Percentiles rank a stretch among this genome's conserved stretches.
Evolutionary conservation across 2,113 vertebrate genomes (phyloP).

Genomic region (Lonchura striata): DNA sequence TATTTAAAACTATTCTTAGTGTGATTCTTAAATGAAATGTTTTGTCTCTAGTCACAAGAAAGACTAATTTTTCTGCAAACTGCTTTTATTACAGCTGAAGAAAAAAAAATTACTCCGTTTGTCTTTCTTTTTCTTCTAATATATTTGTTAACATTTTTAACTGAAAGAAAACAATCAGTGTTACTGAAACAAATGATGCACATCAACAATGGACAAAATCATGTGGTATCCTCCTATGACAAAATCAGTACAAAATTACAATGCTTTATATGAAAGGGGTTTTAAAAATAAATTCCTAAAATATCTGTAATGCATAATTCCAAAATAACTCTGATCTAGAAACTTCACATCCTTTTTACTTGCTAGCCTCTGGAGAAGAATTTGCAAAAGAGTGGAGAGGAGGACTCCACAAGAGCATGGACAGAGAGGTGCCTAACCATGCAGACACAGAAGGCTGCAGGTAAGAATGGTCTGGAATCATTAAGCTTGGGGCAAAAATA

Average conservation of each 20-base stretch:
- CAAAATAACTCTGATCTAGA: background rate
- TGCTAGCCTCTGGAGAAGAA: background rate
- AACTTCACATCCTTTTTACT: background rate
- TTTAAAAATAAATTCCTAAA: background rate
- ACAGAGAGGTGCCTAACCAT: background rate
- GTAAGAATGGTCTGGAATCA: background rate
- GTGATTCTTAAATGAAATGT: background rate
- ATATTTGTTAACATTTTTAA: background rate
- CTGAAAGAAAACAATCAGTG: background rate
- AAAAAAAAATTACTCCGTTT: background rate
- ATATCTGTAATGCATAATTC: background rate
- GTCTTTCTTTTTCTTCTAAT: background rate
- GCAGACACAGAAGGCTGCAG: background rate
- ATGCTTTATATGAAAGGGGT: background rate
- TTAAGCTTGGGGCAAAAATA: background rate
- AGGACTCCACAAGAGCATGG: background rate
- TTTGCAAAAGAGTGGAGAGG: background rate
- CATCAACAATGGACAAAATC: background rate
- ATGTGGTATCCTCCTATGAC: background rate
- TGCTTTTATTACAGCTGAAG: background rate
- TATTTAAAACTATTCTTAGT: background rate
- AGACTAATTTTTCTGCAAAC: background rate
- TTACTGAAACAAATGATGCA: background rate
- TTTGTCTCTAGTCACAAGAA: background rate
- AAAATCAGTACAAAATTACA: background rate